phyloP scores from a whole-genome alignment of 2,113 vertebrate species.

The Dromiciops gliroides region DNA sequence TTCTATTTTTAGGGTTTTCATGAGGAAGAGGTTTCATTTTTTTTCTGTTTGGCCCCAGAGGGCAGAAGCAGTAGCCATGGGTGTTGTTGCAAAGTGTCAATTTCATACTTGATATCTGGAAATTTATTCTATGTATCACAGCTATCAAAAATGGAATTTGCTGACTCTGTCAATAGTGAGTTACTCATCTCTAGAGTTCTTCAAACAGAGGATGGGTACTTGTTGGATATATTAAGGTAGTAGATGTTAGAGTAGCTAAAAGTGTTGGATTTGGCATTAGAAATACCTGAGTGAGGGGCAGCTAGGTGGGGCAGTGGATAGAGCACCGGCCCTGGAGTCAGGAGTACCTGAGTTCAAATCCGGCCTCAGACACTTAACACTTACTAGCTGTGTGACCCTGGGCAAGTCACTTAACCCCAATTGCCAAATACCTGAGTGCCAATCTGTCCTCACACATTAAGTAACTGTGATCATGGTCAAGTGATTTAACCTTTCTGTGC shows the following conservation, averaged over 20 bases:
- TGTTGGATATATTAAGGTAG: background rate
- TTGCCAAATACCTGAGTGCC: too few species aligned
- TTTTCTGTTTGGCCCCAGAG: background rate
- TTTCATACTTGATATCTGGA: background rate
- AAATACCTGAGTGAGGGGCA: background rate
- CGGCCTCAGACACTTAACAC: background rate
- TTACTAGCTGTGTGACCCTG: background rate
- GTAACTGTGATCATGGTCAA: background rate
- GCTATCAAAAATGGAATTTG: background rate
- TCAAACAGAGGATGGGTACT: background rate
- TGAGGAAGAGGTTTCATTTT: background rate
- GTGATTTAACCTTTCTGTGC: background rate
- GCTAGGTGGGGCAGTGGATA: too few species aligned
- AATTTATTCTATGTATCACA: background rate
- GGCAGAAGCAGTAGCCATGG: background rate
- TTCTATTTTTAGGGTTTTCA: background rate
- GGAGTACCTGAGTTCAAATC: background rate
- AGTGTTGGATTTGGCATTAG: background rate
- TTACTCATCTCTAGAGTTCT: background rate
- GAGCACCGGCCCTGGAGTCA: too few species aligned
- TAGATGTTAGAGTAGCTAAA: background rate
- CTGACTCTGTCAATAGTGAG: background rate
- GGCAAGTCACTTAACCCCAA: background rate
- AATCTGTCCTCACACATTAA: too few species aligned
- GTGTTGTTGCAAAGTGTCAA: background rate